These are phyloP conservation scores for Oxyruncus cristatus DNA, from an alignment of 2,113 vertebrate species.

Conservation along the genomic window DNA sequence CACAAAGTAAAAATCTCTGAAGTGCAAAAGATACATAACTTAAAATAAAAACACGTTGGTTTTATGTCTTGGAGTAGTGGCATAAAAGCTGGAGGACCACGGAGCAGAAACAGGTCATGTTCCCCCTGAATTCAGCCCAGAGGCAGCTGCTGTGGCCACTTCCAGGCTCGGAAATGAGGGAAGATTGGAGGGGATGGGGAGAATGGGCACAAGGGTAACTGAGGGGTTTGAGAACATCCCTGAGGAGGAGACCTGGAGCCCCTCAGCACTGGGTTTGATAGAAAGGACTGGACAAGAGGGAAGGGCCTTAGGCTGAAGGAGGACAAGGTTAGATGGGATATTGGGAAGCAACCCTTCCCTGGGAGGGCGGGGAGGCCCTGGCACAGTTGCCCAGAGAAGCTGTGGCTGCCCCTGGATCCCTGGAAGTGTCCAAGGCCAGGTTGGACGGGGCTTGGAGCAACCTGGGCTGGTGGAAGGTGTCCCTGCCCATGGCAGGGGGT, in stretches of 20 bases:
- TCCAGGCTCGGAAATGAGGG: background rate
- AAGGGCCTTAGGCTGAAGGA: background rate
- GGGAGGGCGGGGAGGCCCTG: background rate
- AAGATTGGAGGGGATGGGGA: background rate
- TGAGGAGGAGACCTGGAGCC: background rate
- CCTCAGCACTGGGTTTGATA: background rate
- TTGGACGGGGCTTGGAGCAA: background rate
- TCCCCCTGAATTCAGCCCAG: background rate
- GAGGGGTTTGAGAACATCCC: background rate
- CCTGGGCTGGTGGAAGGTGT: background rate
- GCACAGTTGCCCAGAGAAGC: background rate
- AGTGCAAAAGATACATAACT: background rate
- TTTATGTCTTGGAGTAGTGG: background rate
- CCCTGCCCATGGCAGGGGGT: background rate
- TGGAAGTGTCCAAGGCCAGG: background rate
- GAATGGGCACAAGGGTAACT: background rate
- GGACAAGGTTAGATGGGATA: fast-evolving
- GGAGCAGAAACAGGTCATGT: background rate
- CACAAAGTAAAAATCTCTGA: background rate
- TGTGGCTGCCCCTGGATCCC: background rate
- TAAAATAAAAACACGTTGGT: background rate
- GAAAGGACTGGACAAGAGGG: background rate
- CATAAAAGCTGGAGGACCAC: background rate
- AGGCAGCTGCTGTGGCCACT: background rate
- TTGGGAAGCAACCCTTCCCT: background rate